Evolutionary conservation across 64 coral and sea anemone species (phyloP).

Genomic region (Acropora tenuis): DNA sequence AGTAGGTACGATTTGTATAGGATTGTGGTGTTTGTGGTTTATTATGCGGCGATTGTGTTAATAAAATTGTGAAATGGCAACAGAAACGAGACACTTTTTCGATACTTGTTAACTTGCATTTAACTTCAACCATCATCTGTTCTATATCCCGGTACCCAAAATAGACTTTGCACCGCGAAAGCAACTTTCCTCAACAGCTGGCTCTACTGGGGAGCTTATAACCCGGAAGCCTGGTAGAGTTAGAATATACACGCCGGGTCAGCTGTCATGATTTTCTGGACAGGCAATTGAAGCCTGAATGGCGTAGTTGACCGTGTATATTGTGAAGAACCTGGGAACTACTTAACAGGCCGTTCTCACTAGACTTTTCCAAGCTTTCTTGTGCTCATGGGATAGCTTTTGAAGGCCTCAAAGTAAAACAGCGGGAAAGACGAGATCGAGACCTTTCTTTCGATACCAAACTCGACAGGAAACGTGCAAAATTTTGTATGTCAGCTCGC

Average conservation of each 20-base stretch:
- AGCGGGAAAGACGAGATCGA: conserved; percentile 67
- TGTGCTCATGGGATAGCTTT: conserved; percentile 42
- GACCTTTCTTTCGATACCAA: conserved; percentile 54
- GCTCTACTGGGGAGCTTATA: too few relatives aligned
- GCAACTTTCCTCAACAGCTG: too few relatives aligned
- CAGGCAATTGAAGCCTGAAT: conserved; percentile 70
- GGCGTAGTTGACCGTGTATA: conserved; percentile 58
- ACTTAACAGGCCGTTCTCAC: conserved; percentile 34
- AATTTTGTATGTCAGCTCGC: conserved; percentile 1
- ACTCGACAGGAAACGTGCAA: conserved; percentile 43
- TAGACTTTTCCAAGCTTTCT: conserved; percentile 41
- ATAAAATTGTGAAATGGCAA: too few relatives aligned
- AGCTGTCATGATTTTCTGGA: conserved; percentile 47
- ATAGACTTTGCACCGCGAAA: too few relatives aligned
- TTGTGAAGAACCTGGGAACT: conserved; percentile 55
- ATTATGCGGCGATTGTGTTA: too few relatives aligned
- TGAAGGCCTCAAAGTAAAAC: conserved; percentile 21
- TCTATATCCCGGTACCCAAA: too few relatives aligned
- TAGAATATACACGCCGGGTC: background rate
- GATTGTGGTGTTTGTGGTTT: too few relatives aligned
- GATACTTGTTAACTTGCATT: too few relatives aligned
- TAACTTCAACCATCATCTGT: too few relatives aligned
- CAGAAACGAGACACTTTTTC: too few relatives aligned
- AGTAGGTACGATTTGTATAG: too few relatives aligned
- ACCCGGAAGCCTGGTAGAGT: too few relatives aligned